A percentile compares a stretch with the other conserved stretches of the same genome.
These are phyloP conservation scores for Astropecten irregularis DNA, from an alignment of 53 echinoderm and acorn worm genomes.

Conservation along the genomic window DNA sequence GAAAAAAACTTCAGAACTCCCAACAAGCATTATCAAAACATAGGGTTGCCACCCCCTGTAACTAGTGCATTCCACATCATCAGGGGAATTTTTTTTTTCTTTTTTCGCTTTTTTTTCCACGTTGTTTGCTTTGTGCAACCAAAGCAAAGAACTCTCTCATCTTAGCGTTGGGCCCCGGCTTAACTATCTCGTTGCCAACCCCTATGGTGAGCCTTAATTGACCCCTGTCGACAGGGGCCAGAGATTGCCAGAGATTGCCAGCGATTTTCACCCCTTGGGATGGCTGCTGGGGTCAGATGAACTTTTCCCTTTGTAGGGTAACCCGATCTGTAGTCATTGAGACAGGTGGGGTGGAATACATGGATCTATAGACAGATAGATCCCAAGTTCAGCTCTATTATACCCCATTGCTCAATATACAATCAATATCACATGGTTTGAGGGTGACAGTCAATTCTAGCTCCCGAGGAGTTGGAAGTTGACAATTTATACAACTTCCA, in stretches of 20 bases:
- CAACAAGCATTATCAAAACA: not conserved
- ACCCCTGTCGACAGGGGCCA: slow-evolving; percentile 52
- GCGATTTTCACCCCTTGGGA: slow-evolving; percentile 23
- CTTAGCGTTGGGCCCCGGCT: slow-evolving; percentile 23
- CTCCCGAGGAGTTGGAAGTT: too few species aligned
- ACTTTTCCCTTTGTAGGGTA: slow-evolving; percentile 10
- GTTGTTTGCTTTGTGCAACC: slow-evolving; percentile 9
- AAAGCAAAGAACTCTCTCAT: not conserved
- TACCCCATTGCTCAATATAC: too few species aligned
- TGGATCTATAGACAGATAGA: too few species aligned
- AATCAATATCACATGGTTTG: too few species aligned
- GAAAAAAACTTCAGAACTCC: not conserved
- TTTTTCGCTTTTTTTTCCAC: too few species aligned
- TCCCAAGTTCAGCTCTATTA: too few species aligned
- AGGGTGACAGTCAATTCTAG: too few species aligned
- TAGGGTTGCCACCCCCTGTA: slow-evolving; percentile 39
- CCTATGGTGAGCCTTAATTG: slow-evolving; percentile 49
- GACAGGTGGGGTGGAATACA: slow-evolving; percentile 37
- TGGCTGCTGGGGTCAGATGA: slow-evolving; percentile 45
- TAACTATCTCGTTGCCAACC: slow-evolving; percentile 22
- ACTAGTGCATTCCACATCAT: slow-evolving; percentile 40
- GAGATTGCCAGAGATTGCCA: not conserved
- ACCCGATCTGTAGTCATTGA: slow-evolving; percentile 20
- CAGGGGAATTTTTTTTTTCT: not conserved
- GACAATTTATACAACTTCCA: too few species aligned